Percentiles rank a stretch among this genome's conserved stretches.
These are phyloP conservation scores for Pseudocheirus occidentalis DNA, from an alignment of 2,797 vertebrate species.

Conservation along the genomic window DNA sequence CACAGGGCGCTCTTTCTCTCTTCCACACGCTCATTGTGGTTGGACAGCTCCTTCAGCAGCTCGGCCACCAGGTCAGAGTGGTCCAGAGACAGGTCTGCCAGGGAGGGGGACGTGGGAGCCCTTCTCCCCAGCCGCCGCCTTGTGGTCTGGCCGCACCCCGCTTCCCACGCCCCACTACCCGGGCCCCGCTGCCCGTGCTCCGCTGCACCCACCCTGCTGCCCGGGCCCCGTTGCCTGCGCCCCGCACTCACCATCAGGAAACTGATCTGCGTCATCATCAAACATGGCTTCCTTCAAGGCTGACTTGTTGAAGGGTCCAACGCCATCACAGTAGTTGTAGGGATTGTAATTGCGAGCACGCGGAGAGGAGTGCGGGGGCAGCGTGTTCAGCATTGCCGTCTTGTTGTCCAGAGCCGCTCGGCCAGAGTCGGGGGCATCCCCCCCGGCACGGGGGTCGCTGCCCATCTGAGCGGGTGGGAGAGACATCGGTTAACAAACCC, in stretches of 20 bases:
- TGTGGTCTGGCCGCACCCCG: too few relatives aligned
- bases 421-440: constrained; percentile 88
- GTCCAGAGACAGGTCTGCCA: constrained; percentile 91
- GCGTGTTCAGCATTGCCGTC: constrained; percentile 93
- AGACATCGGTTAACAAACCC: background rate
- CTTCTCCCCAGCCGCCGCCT: too few relatives aligned
- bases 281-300: constrained; percentile 94
- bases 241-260: constrained; percentile 89
- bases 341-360: constrained; percentile 91
- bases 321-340: constrained; percentile 89
- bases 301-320: constrained; percentile 90
- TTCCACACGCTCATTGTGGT: constrained; percentile 96
- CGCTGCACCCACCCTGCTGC: too few relatives aligned
- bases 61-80: constrained; percentile 96
- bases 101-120: background rate
- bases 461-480: constrained; percentile 76
- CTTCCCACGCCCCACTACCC: too few relatives aligned
- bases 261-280: constrained; percentile 93
- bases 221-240: too few relatives aligned
- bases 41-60: constrained; percentile 95
- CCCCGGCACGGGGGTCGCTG: constrained; percentile 85
- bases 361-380: constrained; percentile 93
- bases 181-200: too few relatives aligned
- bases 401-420: constrained; percentile 96
- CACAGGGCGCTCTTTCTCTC: constrained; percentile 95